phyloP scores from a whole-genome alignment of 2,797 vertebrate species.

The Galaxias olidus region DNA sequence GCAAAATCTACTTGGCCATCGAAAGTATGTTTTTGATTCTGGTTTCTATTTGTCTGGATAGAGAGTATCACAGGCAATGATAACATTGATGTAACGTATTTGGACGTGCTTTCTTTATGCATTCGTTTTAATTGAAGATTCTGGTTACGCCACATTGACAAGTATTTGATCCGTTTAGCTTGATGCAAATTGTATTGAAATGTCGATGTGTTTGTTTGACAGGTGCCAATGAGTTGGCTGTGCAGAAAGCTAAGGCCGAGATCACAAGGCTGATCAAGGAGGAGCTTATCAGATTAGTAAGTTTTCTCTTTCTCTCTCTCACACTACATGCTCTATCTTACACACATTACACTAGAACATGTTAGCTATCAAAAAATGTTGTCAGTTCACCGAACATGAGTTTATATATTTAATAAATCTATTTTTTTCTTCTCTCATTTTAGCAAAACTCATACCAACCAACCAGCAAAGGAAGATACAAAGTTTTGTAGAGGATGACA shows the following conservation, averaged over 20 bases:
- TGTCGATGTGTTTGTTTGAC: conserved; percentile 35
- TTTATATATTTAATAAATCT: conserved; percentile 6
- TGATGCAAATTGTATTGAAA: not conserved
- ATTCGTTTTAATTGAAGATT: too few species aligned
- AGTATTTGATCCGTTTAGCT: not conserved
- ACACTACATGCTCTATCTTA: not conserved
- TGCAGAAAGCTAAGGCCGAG: conserved; percentile 98
- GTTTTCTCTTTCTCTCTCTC: conserved; percentile 37
- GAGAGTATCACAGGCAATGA: not conserved
- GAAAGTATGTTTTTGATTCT: conserved; percentile 82
- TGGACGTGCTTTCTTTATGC: too few species aligned
- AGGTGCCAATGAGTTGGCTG: conserved; percentile 97
- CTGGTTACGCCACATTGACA: too few species aligned
- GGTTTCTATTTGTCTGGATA: not conserved
- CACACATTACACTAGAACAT: not conserved
- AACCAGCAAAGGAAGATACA: conserved; percentile 98
- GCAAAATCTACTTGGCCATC: conserved; percentile 98
- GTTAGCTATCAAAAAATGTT: too few species aligned
- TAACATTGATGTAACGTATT: not conserved
- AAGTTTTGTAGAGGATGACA: conserved; percentile 84
- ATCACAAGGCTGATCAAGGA: conserved; percentile 98
- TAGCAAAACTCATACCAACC: conserved; percentile 99
- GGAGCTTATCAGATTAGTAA: conserved; percentile 96
- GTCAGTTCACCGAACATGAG: too few species aligned
- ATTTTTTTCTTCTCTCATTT: conserved; percentile 32